Conservation (phyloP, 2,113 vertebrate genomes). For the Oreochromis tanganicae region DNA sequence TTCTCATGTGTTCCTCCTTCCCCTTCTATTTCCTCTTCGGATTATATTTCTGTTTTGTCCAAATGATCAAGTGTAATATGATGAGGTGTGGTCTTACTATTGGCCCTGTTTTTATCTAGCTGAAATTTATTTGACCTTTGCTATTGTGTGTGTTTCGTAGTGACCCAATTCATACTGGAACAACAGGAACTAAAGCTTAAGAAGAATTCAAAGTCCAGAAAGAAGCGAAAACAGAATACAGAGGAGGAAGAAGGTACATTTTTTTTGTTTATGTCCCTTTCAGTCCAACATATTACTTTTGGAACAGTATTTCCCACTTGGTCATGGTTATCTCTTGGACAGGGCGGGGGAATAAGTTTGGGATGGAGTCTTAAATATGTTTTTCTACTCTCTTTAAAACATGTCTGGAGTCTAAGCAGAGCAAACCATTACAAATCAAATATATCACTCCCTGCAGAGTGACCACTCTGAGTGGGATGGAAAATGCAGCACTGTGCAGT, state of each 20-base stretch:
- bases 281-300: background rate
- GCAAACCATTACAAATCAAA: slow-evolving; percentile 23
- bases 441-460: slow-evolving; percentile 39
- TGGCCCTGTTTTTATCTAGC: background rate
- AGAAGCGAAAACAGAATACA: slow-evolving; percentile 86
- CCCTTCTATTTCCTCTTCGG: background rate
- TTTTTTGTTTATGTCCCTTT: background rate
- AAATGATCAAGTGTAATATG: background rate
- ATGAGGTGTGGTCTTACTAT: background rate
- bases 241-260: slow-evolving; percentile 78
- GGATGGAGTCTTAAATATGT: background rate
- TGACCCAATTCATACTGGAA: slow-evolving; percentile 82
- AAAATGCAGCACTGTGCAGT: slow-evolving; percentile 26
- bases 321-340: background rate
- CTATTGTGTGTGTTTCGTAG: slow-evolving; percentile 58
- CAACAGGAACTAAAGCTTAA: slow-evolving; percentile 84
- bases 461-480: slow-evolving; percentile 34
- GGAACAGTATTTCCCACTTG: background rate
- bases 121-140: slow-evolving; percentile 1
- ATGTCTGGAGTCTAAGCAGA: background rate
- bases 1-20: background rate
- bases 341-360: background rate
- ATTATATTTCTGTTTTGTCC: background rate
- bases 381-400: slow-evolving; percentile 15
- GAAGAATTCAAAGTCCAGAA: slow-evolving; percentile 89